Conservation (phyloP, 2,113 vertebrate species). For the Camelus bactrianus region DNA sequence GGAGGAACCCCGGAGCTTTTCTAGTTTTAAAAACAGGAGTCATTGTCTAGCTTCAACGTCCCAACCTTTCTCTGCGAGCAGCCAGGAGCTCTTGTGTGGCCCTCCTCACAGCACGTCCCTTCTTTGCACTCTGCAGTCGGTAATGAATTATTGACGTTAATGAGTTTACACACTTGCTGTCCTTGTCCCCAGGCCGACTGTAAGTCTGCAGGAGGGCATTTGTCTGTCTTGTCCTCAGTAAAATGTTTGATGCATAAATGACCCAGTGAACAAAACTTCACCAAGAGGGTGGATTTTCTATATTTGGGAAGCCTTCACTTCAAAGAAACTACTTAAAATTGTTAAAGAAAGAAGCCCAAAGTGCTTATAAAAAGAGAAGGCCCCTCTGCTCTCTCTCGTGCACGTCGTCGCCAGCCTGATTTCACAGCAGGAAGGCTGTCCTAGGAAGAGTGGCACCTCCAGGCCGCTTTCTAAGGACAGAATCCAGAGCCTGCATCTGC, state of each 20-base stretch:
- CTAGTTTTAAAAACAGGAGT: neutral
- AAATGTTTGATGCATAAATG: neutral
- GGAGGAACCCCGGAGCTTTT: neutral
- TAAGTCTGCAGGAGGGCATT: neutral
- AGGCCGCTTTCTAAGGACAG: neutral
- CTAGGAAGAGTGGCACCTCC: neutral
- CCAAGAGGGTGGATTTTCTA: neutral
- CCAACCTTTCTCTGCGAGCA: neutral
- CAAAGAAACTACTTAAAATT: neutral
- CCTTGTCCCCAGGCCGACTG: neutral
- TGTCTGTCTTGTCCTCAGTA: neutral
- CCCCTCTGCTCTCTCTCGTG: neutral
- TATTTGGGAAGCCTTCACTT: neutral
- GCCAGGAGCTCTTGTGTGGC: neutral
- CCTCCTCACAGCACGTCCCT: neutral
- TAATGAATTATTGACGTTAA: neutral
- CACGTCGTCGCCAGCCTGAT: neutral
- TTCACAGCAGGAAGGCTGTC: neutral
- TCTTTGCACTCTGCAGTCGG: neutral
- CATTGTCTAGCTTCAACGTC: rapidly evolving
- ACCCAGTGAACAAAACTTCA: neutral
- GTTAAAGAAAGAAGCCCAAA: neutral
- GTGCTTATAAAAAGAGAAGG: neutral
- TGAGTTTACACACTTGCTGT: too few species aligned
- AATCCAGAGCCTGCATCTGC: neutral